Evolutionary conservation across 1,140 invertebrate species (phyloP), one percentile per base, ranked within the genome.

Genomic region (Hypothenemus hampei): DNA sequence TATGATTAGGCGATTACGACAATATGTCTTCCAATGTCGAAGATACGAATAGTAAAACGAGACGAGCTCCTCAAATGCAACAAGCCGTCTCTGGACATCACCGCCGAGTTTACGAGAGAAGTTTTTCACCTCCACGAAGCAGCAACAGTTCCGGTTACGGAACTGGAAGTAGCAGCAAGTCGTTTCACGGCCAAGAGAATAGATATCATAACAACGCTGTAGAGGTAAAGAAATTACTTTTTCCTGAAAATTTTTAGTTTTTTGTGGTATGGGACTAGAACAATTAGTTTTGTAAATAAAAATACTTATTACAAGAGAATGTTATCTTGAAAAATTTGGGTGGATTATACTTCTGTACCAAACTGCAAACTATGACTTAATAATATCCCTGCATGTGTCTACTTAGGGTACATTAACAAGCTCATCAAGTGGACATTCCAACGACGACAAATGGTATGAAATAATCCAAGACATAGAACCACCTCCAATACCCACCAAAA

Each of bases 121-220:
- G 83, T 54, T 82, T 86, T 65, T 89, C 87, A 58, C 88, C 89
- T 40, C 87, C 87, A n/a, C 75, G 86, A 58, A 89, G 87, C 31
- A 84, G 82, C 64, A 87, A 85, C 67, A 89, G 86, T 72, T 89
- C 86, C 29, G 89, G 88, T 6, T 91, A 91, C 69, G 87, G 88
- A 36, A 91, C 87, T 13, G 87, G 87, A 67, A 85, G 82, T 53
- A 86, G 84, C 65, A 83, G 81, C 44, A 81, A 83, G 62, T 83
- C 83, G 53, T 74, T 84, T 81, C 72, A 78, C 72, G 67, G 69
- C 43, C 57, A 69, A 24, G 80, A 55, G 21, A 54, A 43, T n/a
- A 51, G 49, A 53, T 57, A 57, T 29, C 81, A 72, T 20, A 48
- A 22, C 16, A 45, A 46, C 15, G 50, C 22, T 29, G 59, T 57